Conservation (phyloP, 35 echinoderm and acorn worm species). For the Apostichopus japonicus region DNA sequence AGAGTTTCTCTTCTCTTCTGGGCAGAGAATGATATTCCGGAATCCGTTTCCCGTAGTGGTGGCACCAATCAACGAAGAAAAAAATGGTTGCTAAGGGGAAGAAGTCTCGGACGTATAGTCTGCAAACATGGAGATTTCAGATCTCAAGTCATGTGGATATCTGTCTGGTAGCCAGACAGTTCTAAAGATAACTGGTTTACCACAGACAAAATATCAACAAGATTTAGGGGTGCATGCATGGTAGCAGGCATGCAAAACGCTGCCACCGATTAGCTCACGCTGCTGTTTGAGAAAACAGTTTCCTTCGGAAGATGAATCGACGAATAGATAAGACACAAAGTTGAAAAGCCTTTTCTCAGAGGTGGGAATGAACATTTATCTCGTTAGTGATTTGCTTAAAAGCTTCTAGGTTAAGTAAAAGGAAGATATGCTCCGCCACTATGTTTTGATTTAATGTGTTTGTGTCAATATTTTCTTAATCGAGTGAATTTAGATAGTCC, state of each 20-base stretch:
- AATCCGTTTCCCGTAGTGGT: too few relatives aligned
- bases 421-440: background rate
- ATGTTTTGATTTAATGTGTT: background rate
- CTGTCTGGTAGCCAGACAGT: background rate
- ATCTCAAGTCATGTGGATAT: background rate
- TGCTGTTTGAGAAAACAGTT: background rate
- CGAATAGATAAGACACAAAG: background rate
- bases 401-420: background rate
- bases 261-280: background rate
- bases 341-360: background rate
- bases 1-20: too few relatives aligned
- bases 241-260: too few relatives aligned
- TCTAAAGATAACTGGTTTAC: background rate
- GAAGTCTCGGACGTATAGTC: too few relatives aligned
- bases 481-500: background rate
- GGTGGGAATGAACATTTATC: background rate
- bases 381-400: background rate
- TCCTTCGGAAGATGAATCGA: background rate
- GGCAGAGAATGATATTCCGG: too few relatives aligned
- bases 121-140: too few relatives aligned
- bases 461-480: background rate
- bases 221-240: background rate
- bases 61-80: too few relatives aligned
- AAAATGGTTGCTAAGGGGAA: too few relatives aligned
- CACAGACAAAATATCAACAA: background rate